Base-by-base conservation (phyloP, 2,888 invertebrate genomes). In the Calephelis perditalis region DNA sequence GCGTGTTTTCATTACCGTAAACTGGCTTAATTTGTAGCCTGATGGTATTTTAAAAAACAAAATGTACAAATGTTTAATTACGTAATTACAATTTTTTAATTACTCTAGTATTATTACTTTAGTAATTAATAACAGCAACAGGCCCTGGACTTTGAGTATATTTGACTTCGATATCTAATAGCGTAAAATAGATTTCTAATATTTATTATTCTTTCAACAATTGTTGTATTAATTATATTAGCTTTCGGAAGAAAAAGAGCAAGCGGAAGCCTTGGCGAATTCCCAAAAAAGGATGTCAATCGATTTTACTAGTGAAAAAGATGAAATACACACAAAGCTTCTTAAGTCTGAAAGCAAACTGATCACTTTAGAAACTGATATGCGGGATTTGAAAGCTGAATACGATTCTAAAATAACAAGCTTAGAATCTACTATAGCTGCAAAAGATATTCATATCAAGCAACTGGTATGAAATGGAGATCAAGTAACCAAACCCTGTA, bases 371-470 rank as follows among this genome's bases (percentile, higher is more conserved):
- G 91, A 92, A 74, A 81, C 84, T 60, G 91, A 92, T 63, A 78
- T 88, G 65, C 92, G 81, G 74, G 87, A 91, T 76, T 71, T 93
- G 79, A 86, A 93, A 71, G 89, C 86, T 58, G 91, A 92, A 64
- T 85, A 92, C 66, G 93, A 93, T 69, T 86, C 83, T 66, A 95
- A 92, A 85, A 91, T 91, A 68, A 92, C 91, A 74, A 91, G 84
- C 66, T 91, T 88, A 81, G 93, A 92, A 79, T 92, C 88, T 63
- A 91, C 88, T 62, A 84, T 93, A 75, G 85, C 91, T 62, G 90
- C 91, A 46, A 94, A 93, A 87, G 92, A 92, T 69, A 86, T 85
- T 72, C 90, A 92, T 76, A 92, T 94, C 68, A 92, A 93, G 71
- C 92, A 92, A 82, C 83, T 94, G 91, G 93, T 93, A 92, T 66